Percentiles rank a stretch among this genome's conserved stretches.
phyloP scores from a whole-genome alignment of 1,140 invertebrate species.

The Caerostris darwini region DNA sequence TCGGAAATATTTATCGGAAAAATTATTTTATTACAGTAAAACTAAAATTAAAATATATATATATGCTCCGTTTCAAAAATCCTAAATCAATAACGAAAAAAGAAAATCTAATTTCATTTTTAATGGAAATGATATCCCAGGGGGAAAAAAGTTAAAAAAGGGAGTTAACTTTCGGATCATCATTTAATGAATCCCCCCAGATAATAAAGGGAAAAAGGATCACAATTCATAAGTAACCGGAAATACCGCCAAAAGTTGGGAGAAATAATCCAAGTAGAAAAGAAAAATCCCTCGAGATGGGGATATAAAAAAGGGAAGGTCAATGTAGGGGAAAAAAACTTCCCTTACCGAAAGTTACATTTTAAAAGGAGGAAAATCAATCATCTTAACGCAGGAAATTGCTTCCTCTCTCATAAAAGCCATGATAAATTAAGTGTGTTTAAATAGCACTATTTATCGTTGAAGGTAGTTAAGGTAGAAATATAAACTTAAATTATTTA shows the following conservation, averaged over 20 bases:
- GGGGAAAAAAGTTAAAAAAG: neutral
- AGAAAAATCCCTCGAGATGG: neutral
- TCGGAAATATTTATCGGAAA: no score
- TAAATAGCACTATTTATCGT: neutral
- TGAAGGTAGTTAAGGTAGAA: neutral
- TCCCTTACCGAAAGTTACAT: neutral
- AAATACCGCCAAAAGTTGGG: neutral
- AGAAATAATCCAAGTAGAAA: neutral
- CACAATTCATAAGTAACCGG: neutral
- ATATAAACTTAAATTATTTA: no score
- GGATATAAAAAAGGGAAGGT: neutral
- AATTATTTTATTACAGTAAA: no score
- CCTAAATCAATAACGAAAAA: neutral
- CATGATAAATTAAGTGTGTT: neutral
- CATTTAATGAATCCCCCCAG: neutral
- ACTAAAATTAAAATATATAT: no score
- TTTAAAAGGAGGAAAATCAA: neutral
- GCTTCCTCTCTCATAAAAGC: neutral
- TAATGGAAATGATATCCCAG: neutral
- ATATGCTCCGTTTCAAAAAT: neutral
- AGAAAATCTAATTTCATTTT: neutral
- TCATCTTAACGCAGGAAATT: slow-evolving; percentile 11
- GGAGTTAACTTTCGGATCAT: neutral
- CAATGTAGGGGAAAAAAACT: neutral
- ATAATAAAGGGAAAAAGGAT: neutral